phyloP scores from a whole-genome alignment of 2,797 vertebrate genomes.

The Anabacerthia variegaticeps region DNA sequence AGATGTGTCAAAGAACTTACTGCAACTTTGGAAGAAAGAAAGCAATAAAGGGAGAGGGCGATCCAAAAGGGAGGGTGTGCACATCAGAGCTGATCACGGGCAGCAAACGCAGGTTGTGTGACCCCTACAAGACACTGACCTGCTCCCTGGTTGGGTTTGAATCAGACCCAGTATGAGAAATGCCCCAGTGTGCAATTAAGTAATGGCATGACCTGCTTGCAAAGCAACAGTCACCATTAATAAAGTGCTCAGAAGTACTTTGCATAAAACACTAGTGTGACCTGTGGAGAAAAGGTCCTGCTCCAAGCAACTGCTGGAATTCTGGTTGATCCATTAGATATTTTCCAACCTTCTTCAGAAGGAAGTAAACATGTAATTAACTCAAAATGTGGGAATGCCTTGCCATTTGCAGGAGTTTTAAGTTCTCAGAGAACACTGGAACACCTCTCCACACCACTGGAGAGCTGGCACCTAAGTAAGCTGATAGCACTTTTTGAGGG shows the following conservation, averaged over 20 bases:
- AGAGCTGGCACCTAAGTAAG: background rate
- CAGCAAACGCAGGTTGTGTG: background rate
- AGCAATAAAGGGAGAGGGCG: background rate
- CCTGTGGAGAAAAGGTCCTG: background rate
- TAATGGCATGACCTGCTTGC: slow-evolving; percentile 22
- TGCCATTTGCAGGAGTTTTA: background rate
- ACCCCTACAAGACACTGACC: background rate
- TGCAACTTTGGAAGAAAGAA: slow-evolving; percentile 18
- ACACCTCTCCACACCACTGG: background rate
- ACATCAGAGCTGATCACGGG: background rate
- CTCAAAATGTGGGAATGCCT: background rate
- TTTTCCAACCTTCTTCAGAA: background rate
- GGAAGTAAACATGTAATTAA: background rate
- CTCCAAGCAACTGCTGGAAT: background rate
- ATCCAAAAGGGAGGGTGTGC: background rate
- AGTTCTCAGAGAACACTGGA: background rate
- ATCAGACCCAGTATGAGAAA: background rate
- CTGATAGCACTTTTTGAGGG: background rate
- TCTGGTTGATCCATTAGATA: background rate
- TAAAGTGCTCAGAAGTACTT: slow-evolving; percentile 15
- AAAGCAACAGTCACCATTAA: slow-evolving; percentile 9
- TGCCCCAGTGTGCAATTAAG: slow-evolving; percentile 19
- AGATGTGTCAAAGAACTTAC: slow-evolving; percentile 12
- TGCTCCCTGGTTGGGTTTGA: background rate
- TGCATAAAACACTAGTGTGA: background rate